Percentiles rank a stretch among this genome's conserved stretches.
Evolutionary conservation across 2,113 vertebrate species (phyloP).

Genomic region (Phocoena sinus): DNA sequence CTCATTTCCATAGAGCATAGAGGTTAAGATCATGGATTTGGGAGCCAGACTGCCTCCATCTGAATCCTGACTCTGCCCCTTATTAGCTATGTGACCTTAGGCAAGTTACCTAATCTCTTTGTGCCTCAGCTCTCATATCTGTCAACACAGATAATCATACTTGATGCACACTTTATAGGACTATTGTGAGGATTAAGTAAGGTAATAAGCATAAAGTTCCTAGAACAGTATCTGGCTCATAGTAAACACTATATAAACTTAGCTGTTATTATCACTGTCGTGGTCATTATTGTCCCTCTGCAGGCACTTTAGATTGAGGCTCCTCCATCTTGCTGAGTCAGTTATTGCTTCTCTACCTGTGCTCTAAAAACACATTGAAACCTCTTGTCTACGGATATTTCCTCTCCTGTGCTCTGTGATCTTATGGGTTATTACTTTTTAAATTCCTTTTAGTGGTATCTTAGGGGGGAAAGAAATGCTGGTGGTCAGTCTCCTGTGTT

Average conservation of each 20-base stretch:
- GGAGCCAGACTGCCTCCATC: background rate
- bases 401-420: background rate
- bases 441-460: background rate
- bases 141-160: conserved; percentile 2
- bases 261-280: background rate
- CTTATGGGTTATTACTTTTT: background rate
- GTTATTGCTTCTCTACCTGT: background rate
- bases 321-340: background rate
- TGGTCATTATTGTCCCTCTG: background rate
- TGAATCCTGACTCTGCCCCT: conserved; percentile 16
- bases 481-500: background rate
- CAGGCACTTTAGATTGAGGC: background rate
- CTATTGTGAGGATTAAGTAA: background rate
- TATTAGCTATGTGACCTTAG: background rate
- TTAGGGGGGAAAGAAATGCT: background rate
- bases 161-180: background rate
- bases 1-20: background rate
- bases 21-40: background rate
- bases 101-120: background rate
- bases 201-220: background rate
- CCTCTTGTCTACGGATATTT: background rate
- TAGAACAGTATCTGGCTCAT: background rate
- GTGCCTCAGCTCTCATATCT: background rate
- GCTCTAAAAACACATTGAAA: background rate
- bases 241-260: background rate